phyloP scores from a whole-genome alignment of 2,888 invertebrate species.

The Heliconius sara region DNA sequence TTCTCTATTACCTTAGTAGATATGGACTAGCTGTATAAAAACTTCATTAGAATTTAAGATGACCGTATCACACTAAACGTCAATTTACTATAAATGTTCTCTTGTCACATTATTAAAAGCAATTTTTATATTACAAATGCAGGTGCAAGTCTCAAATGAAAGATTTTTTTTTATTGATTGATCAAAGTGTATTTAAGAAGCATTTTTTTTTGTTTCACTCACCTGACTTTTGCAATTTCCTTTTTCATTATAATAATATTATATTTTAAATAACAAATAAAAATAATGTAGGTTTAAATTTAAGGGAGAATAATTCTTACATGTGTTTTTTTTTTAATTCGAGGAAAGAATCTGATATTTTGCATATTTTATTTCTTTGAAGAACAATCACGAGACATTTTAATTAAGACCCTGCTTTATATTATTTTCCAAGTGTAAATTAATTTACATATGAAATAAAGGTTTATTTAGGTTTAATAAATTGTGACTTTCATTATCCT shows the following conservation, averaged over 20 bases:
- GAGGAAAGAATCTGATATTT: constrained; percentile 75
- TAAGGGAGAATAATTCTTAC: constrained; percentile 55
- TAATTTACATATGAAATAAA: constrained; percentile 73
- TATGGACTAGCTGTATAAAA: constrained; percentile 62
- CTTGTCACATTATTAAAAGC: constrained; percentile 53
- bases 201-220: constrained; percentile 56
- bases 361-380: constrained; percentile 57
- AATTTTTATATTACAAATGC: constrained; percentile 56
- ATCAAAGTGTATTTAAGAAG: constrained; percentile 49
- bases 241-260: constrained; percentile 47
- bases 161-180: constrained; percentile 56
- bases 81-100: constrained; percentile 56
- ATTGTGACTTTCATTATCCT: constrained; percentile 57
- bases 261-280: constrained; percentile 51
- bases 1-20: constrained; percentile 62
- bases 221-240: constrained; percentile 53
- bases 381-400: constrained; percentile 66
- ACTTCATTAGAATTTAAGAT: constrained; percentile 66
- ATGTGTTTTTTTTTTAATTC: constrained; percentile 56
- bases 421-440: constrained; percentile 71
- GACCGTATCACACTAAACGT: constrained; percentile 57
- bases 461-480: constrained; percentile 72
- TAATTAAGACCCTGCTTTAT: constrained; percentile 61
- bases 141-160: constrained; percentile 76
- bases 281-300: constrained; percentile 51